phyloP scores from a whole-genome alignment of 2,797 vertebrate genomes.

The Protonibea diacanthus region DNA sequence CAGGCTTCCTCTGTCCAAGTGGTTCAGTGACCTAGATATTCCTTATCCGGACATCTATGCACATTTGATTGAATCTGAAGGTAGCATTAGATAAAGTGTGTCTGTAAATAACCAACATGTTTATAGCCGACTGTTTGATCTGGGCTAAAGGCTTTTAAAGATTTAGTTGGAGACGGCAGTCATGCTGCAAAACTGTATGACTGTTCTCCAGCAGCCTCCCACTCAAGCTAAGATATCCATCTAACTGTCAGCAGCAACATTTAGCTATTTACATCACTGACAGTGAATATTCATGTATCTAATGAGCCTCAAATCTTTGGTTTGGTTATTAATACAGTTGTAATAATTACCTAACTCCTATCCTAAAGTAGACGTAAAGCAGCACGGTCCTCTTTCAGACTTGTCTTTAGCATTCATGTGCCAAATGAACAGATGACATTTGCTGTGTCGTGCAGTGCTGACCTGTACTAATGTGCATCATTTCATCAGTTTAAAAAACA shows the following conservation, averaged over 20 bases:
- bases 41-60: no score
- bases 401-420: slow-evolving; percentile 9
- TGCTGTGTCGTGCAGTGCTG: not conserved
- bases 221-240: not conserved
- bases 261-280: no score
- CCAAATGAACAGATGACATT: slow-evolving; percentile 8
- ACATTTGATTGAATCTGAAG: no score
- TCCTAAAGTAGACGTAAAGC: not conserved
- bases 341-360: not conserved
- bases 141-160: not conserved
- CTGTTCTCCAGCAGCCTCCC: not conserved
- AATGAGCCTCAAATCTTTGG: no score
- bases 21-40: no score
- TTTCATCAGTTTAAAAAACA: slow-evolving; percentile 5
- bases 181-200: no score
- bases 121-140: not conserved
- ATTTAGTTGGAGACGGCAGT: not conserved
- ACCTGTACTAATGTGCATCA: slow-evolving; percentile 11
- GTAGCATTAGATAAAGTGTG: no score
- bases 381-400: not conserved
- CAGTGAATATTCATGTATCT: no score
- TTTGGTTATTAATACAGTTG: not conserved
- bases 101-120: not conserved
- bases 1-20: no score
- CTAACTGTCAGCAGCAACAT: not conserved